Evolutionary conservation across 2,888 invertebrate genomes (phyloP).

Genomic region (Orgyia antiqua): DNA sequence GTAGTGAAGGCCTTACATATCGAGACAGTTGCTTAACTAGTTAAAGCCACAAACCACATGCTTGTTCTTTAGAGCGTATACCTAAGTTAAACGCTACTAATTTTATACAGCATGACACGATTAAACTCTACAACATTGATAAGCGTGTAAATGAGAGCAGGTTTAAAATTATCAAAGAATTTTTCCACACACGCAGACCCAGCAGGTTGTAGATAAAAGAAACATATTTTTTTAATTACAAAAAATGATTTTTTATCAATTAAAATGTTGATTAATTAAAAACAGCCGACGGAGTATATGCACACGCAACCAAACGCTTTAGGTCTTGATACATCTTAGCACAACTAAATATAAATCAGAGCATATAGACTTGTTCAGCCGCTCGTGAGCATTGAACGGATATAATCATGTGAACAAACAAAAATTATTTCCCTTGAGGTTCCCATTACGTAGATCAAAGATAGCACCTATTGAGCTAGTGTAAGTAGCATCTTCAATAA

Average conservation of each 20-base stretch:
- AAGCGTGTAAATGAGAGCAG: conserved; percentile 1
- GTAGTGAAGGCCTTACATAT: not conserved
- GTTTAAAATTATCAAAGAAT: conserved; percentile 2
- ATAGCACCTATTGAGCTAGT: conserved; percentile 40
- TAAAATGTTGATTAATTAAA: conserved; percentile 18
- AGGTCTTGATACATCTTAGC: conserved; percentile 55
- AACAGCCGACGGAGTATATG: conserved; percentile 14
- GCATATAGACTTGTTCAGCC: conserved; percentile 54
- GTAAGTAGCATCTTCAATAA: conserved; percentile 21
- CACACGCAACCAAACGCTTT: conserved; percentile 40
- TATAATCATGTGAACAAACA: conserved; percentile 49
- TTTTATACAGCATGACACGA: not conserved
- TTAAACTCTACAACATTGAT: not conserved
- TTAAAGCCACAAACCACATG: not conserved
- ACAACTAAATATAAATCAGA: conserved; percentile 66
- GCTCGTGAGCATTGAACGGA: conserved; percentile 58
- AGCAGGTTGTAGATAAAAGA: conserved; percentile 4
- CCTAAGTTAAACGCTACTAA: not conserved
- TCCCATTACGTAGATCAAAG: conserved; percentile 67
- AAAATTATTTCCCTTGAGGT: conserved; percentile 62
- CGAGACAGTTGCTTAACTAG: not conserved
- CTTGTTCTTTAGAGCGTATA: not conserved
- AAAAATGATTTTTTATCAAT: conserved; percentile 10
- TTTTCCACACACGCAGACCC: conserved; percentile 2
- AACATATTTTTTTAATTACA: conserved; percentile 4